These are phyloP conservation scores for Oligia strigilis DNA, from an alignment of 2,888 invertebrate species.

Conservation along the genomic window DNA sequence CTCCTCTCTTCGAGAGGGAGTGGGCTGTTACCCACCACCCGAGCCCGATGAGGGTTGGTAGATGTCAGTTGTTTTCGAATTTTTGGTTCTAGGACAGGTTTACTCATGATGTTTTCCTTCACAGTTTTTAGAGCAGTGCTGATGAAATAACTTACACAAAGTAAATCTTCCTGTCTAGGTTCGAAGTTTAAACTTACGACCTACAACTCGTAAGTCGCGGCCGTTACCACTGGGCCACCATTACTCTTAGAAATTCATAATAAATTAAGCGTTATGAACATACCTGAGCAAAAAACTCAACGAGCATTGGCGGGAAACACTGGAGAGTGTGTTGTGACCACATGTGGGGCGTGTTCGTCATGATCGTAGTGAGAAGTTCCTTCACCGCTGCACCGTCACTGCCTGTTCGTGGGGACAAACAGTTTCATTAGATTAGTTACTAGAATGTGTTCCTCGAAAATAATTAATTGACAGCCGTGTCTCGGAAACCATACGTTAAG, in stretches of 20 bases:
- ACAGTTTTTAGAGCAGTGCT: not conserved
- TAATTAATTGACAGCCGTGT: too few species aligned
- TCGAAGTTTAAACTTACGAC: not conserved
- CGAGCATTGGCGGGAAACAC: conserved; percentile 97
- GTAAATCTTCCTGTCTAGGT: not conserved
- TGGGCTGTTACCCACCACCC: too few species aligned
- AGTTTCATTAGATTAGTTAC: not conserved
- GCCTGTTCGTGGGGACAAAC: conserved; percentile 70
- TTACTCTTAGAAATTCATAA: not conserved
- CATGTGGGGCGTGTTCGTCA: conserved; percentile 98
- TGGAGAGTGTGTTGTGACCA: conserved; percentile 98
- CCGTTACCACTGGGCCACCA: not conserved
- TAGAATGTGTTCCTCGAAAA: too few species aligned
- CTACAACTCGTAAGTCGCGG: not conserved
- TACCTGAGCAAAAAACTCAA: conserved; percentile 96
- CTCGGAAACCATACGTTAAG: too few species aligned
- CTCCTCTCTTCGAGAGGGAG: too few species aligned
- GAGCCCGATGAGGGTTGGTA: too few species aligned
- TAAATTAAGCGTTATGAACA: not conserved
- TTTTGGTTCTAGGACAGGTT: not conserved
- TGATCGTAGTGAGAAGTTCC: conserved; percentile 96
- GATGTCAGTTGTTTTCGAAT: not conserved
- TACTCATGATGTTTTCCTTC: not conserved
- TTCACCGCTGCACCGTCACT: conserved; percentile 95
- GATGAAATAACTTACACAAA: not conserved